Evolutionary conservation across 1,140 invertebrate genomes (phyloP), one percentile per base, ranked within the genome.

Genomic region (Drosophila equinoxialis): DNA sequence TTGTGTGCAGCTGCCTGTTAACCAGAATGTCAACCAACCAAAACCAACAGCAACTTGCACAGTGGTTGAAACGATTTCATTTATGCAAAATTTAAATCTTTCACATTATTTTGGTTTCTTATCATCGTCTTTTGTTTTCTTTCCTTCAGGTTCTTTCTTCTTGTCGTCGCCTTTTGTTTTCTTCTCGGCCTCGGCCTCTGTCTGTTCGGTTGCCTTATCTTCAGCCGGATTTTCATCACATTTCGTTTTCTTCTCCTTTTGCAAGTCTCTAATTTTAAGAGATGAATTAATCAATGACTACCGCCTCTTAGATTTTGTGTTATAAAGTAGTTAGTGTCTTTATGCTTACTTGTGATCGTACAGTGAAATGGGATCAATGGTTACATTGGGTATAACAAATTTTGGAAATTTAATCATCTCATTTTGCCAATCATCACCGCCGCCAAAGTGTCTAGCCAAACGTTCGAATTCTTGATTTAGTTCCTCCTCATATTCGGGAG

Each of bases 281-380:
- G 30, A 6, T 30, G 6, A 6, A 30, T 30, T 30, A 30, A 30
- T 30, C 30, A 30, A 6, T 30, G 30, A 30, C 6, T 6, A 6
- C 0, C 26, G 30, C 6, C 30, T 30, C 30, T 30, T 37, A 37
- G 2, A 8, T 11, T 10, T 10, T 7, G 0, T 10, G 1, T 10
- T 3, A 37, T 17, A 14, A 8, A 14, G 8, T 33, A 20, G 10
- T 8, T 6, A 0, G 3, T 26, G 23, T 35, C 8, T 3, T 5
- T 4, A 42, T 2, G 3, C 10, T 8, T 45, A 23, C 3, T n/a
- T 42, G 1, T 17, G 39, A 13, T 37, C 8, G 3, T 6, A 11
- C 26, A 76, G 13, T 1, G 74, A 76, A 33, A 76, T 64, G 6
- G 74, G 73, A 76, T 76, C 74, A 6, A 76, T 39, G 1, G 33